Evolutionary conservation across 2,888 invertebrate genomes (phyloP).

Genomic region (Micoletzkya japonica): DNA sequence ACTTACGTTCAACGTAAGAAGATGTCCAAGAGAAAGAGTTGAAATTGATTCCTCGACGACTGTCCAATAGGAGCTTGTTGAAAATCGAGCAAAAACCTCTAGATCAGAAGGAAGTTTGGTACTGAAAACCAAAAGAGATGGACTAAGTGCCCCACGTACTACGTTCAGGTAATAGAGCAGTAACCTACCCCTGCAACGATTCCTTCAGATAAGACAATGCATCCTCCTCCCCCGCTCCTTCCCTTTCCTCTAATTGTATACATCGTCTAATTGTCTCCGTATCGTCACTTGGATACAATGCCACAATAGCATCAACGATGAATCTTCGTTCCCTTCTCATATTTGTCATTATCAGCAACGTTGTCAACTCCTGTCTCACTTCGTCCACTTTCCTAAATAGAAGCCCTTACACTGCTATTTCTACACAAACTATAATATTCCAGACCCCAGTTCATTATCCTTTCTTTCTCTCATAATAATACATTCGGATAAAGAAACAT

Average conservation of each 20-base stretch:
- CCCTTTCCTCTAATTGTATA: background rate
- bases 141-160: no score
- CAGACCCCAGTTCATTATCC: no score
- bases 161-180: background rate
- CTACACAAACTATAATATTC: no score
- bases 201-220: slow-evolving; percentile 17
- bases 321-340: slow-evolving; percentile 23
- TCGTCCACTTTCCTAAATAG: no score
- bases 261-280: background rate
- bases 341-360: slow-evolving; percentile 1
- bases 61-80: no score
- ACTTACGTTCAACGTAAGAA: background rate
- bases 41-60: background rate
- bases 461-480: no score
- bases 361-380: no score
- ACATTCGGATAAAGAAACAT: background rate
- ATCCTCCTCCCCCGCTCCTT: slow-evolving; percentile 13
- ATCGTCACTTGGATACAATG: slow-evolving; percentile 4
- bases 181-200: slow-evolving; percentile 10
- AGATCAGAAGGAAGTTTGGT: background rate
- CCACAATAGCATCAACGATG: slow-evolving; percentile 20
- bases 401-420: no score
- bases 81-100: background rate
- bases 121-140: no score
- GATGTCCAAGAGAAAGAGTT: background rate